Percentiles rank a stretch among this genome's conserved stretches.
phyloP scores from a whole-genome alignment of 2,797 vertebrate genomes.

The Melopsittacus undulatus region DNA sequence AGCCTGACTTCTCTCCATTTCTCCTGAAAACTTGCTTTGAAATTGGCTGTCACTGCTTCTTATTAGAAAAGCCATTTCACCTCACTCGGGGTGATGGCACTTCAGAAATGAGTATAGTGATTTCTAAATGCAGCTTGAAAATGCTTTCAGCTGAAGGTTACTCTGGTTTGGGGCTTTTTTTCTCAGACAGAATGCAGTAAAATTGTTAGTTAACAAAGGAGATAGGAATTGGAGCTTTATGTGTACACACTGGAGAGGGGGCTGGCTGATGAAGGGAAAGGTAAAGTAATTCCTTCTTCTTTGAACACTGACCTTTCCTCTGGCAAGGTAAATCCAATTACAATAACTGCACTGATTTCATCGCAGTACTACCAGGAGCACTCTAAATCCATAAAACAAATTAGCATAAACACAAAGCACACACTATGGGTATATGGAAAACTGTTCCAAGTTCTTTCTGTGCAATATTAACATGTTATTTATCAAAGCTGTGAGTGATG shows the following conservation, averaged over 20 bases:
- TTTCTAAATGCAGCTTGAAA: constrained; percentile 10
- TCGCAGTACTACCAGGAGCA: constrained; percentile 26
- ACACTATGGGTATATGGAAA: not conserved
- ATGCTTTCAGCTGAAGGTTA: not conserved
- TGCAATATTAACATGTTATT: not conserved
- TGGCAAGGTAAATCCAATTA: constrained; percentile 20
- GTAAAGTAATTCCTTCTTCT: constrained; percentile 26
- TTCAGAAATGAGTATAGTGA: not conserved
- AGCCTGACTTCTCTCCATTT: not conserved
- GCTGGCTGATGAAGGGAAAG: not conserved
- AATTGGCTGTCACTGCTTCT: not conserved
- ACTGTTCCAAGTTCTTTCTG: not conserved
- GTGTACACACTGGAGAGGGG: not conserved
- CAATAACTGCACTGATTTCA: constrained; percentile 27
- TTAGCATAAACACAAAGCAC: constrained; percentile 44
- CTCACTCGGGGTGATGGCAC: not conserved
- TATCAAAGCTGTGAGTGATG: constrained; percentile 7
- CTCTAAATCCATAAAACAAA: constrained; percentile 41
- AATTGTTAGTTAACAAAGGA: not conserved
- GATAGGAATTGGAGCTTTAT: not conserved
- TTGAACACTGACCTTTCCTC: constrained; percentile 42
- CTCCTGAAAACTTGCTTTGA: constrained; percentile 14
- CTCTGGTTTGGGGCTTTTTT: not conserved
- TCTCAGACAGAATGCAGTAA: not conserved
- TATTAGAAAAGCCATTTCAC: constrained; percentile 7